Conservation (phyloP, 2,888 invertebrate genomes). For the Caenorhabditis zanzibari region DNA sequence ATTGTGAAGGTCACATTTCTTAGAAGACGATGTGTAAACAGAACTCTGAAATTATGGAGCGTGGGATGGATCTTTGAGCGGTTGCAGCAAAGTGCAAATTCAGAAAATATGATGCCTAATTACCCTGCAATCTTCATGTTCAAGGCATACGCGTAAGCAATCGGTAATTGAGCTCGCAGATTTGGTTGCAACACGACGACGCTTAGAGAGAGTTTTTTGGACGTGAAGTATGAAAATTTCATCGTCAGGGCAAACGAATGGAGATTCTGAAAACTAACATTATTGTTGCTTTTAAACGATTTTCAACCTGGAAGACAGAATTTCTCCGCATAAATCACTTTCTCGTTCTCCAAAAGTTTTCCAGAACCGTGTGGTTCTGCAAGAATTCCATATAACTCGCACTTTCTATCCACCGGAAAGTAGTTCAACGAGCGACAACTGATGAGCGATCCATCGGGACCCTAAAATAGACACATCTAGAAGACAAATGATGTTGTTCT, state of each 20-base stretch:
- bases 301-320: conserved; percentile 79
- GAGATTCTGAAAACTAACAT: conserved; percentile 57
- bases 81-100: background rate
- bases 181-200: conserved; percentile 40
- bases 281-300: background rate
- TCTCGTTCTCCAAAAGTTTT: conserved; percentile 78
- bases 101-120: conserved; percentile 20
- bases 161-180: conserved; percentile 69
- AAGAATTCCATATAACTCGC: conserved; percentile 77
- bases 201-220: conserved; percentile 72
- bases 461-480: conserved; percentile 62
- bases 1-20: conserved; percentile 72
- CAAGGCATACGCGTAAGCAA: conserved; percentile 74
- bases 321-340: conserved; percentile 81
- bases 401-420: conserved; percentile 74
- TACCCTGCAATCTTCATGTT: conserved; percentile 72
- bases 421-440: conserved; percentile 81
- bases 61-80: conserved; percentile 14
- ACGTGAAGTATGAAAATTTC: conserved; percentile 81
- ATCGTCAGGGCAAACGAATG: conserved; percentile 76
- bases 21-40: conserved; percentile 73
- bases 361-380: conserved; percentile 82
- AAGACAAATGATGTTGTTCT: conserved; percentile 41
- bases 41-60: conserved; percentile 68
- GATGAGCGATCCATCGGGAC: conserved; percentile 74